phyloP scores from a whole-genome alignment of 2,888 invertebrate genomes.

The Apotomis betuletana region DNA sequence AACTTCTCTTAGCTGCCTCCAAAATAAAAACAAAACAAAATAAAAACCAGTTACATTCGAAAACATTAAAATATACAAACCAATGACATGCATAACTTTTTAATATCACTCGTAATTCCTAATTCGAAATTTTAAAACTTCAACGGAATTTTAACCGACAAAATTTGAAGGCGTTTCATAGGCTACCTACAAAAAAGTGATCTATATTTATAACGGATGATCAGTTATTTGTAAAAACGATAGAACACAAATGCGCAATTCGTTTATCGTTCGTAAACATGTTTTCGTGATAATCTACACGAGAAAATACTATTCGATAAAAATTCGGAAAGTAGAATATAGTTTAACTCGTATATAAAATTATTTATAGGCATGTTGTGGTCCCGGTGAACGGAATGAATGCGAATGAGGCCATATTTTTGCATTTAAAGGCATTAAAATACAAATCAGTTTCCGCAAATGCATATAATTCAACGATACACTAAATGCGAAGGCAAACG shows the following conservation, averaged over 20 bases:
- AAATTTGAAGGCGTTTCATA: constrained; percentile 12
- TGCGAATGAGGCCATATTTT: constrained; percentile 27
- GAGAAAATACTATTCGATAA: constrained; percentile 36
- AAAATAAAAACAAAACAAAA: constrained; percentile 2
- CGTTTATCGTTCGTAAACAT: constrained; percentile 59
- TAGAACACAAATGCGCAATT: constrained; percentile 57
- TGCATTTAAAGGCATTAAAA: constrained; percentile 28
- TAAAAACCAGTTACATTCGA: not conserved
- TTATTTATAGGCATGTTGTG: constrained; percentile 26
- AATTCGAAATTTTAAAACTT: constrained; percentile 6
- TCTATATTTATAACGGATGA: constrained; percentile 11
- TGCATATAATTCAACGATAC: constrained; percentile 13
- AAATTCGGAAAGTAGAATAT: constrained; percentile 31
- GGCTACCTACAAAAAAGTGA: constrained; percentile 23
- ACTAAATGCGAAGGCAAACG: constrained; percentile 12
- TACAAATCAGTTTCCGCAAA: constrained; percentile 29
- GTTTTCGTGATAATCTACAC: constrained; percentile 42
- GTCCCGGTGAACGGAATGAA: constrained; percentile 16
- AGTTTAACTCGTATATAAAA: constrained; percentile 29
- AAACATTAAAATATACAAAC: constrained; percentile 10
- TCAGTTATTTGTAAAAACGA: constrained; percentile 21
- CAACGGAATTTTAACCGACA: constrained; percentile 1
- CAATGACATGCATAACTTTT: not conserved
- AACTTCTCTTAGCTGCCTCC: constrained; percentile 34
- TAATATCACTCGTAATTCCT: not conserved